phyloP scores from a whole-genome alignment of 2,888 invertebrate species.

The Andrena dorsata region DNA sequence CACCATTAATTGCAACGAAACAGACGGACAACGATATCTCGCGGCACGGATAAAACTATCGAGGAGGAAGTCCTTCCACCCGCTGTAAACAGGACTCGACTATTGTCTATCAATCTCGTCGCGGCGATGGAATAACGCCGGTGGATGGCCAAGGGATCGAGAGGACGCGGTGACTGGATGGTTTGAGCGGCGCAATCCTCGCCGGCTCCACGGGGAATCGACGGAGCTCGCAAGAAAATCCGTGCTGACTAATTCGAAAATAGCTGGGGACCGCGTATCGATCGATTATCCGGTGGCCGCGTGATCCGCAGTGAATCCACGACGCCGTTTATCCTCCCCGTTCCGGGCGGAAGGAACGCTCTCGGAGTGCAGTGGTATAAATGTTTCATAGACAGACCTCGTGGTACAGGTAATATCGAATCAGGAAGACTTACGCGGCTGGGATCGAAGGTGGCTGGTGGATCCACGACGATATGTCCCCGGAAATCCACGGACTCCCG shows the following conservation, averaged over 20 bases:
- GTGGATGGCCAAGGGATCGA: background rate
- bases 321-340: slow-evolving; percentile 22
- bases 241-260: slow-evolving; percentile 20
- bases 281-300: slow-evolving; percentile 43
- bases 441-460: slow-evolving; percentile 64
- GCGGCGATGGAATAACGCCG: slow-evolving; percentile 1
- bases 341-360: slow-evolving; percentile 15
- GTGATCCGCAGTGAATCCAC: slow-evolving; percentile 56
- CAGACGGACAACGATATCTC: slow-evolving; percentile 30
- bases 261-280: slow-evolving; percentile 26
- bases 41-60: slow-evolving; percentile 3
- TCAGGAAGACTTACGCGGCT: slow-evolving; percentile 43
- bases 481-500: slow-evolving; percentile 68
- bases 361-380: slow-evolving; percentile 74
- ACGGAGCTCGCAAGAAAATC: background rate
- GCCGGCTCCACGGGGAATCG: background rate
- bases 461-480: slow-evolving; percentile 71
- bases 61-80: background rate
- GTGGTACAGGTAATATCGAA: slow-evolving; percentile 58
- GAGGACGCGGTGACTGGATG: slow-evolving; percentile 2
- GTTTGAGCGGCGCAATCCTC: background rate
- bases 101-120: slow-evolving; percentile 21
- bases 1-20: slow-evolving; percentile 42
- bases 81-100: background rate
- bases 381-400: slow-evolving; percentile 73